Evolutionary conservation across 2,113 vertebrate species (phyloP), one percentile per base, ranked within the genome.

Genomic region (Anolis carolinensis): DNA sequence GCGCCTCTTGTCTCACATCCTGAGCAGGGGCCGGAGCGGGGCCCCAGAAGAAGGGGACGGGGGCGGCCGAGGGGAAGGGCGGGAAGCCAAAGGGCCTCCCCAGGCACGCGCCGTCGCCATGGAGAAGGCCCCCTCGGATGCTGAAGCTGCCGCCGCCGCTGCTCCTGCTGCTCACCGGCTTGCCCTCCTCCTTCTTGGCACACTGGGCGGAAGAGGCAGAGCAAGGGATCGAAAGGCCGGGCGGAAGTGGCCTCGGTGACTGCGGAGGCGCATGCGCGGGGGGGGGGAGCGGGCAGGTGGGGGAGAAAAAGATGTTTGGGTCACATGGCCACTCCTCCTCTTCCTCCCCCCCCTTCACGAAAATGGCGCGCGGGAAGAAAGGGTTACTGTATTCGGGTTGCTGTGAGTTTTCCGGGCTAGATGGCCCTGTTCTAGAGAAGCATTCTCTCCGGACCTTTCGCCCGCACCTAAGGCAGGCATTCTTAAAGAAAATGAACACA

Each of bases 201-300:
- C 25, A 14, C 16, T 63, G 82, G n/a, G 79, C 79, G 88, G 89
- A 83, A 83, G 84, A 1, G 20, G 86, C 20, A 83, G 63, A 32
- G 86, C 82, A 10, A 39, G 81, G 11, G 81, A 87, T 63, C 81
- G 82, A 83, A 27, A 7, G 2, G 79, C 55, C 59, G 72, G 76
- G 84, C 81, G 82, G 70, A 83, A 82, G 30, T 13, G 14, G 48
- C n/a, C 23, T 21, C 67, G 11, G 13, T n/a, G 6, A 27, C 18
- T 14, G 7, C 20, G 10, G 80, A 13, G 4, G 5, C 52, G 52
- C 39, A 44, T 5, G 39, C 39, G 39, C 39, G 39, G 39, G 5
- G 39, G 5, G 5, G 39, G 39, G 39, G 39, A 44, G 39, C 2
- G 39, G 39, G 39, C 2, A 5, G 39, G 2, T 44, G 39, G 39